These are phyloP conservation scores for Crax fasciolata DNA, from an alignment of 2,797 vertebrate species.

Conservation along the genomic window DNA sequence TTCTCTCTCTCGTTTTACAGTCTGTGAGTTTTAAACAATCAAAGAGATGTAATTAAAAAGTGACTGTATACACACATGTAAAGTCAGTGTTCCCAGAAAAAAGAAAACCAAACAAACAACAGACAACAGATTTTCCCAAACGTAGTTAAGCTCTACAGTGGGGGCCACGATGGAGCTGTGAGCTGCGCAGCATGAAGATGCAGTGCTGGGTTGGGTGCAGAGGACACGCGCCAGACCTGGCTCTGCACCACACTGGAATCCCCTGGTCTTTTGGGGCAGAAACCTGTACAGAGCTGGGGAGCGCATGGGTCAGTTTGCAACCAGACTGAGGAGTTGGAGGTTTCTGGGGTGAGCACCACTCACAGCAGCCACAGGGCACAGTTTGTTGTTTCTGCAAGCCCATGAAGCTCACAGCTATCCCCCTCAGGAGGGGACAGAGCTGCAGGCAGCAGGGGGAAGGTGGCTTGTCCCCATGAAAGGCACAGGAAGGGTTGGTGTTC, in stretches of 20 bases:
- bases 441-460: not conserved
- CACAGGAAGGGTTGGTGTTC: not conserved
- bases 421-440: too few relatives aligned
- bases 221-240: not conserved
- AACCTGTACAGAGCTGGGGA: not conserved
- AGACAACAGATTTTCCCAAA: not conserved
- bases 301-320: not conserved
- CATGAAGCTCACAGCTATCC: not conserved
- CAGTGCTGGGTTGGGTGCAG: not conserved
- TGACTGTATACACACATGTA: conserved; percentile 19
- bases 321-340: not conserved
- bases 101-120: not conserved
- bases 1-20: not conserved
- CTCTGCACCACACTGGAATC: not conserved
- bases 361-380: not conserved
- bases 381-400: not conserved
- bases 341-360: not conserved
- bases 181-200: not conserved
- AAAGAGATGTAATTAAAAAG: conserved; percentile 20
- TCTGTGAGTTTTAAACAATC: not conserved
- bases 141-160: not conserved
- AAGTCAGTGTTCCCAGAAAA: not conserved
- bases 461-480: not conserved
- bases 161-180: not conserved
- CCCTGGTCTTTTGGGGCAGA: not conserved